These are phyloP conservation scores for Melanostoma mellinum DNA, from an alignment of 2,888 invertebrate genomes.

Conservation along the genomic window DNA sequence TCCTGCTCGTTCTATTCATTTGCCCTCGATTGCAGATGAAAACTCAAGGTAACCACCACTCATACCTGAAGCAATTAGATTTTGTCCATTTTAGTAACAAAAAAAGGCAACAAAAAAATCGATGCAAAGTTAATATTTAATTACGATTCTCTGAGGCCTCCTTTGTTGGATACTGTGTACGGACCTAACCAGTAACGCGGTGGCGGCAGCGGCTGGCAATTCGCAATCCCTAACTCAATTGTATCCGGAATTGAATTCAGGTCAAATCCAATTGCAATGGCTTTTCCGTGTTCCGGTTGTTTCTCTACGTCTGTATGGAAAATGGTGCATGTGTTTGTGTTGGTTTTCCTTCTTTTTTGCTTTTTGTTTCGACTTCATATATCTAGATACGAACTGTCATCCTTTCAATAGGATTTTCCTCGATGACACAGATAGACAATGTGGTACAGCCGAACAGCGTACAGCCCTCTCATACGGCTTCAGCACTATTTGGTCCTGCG, in stretches of 20 bases:
- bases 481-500: slow-evolving; percentile 43
- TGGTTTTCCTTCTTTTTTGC: neutral
- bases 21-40: slow-evolving; percentile 4
- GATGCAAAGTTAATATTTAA: slow-evolving; percentile 68
- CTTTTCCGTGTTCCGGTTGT: slow-evolving; percentile 56
- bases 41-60: slow-evolving; percentile 7
- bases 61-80: slow-evolving; percentile 33
- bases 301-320: slow-evolving; percentile 4
- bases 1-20: too few species aligned
- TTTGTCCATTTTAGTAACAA: slow-evolving; percentile 18
- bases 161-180: slow-evolving; percentile 24
- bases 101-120: slow-evolving; percentile 23
- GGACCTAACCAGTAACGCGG: slow-evolving; percentile 23
- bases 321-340: neutral
- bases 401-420: slow-evolving; percentile 58
- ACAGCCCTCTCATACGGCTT: slow-evolving; percentile 11
- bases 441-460: slow-evolving; percentile 7
- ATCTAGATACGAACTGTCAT: slow-evolving; percentile 43
- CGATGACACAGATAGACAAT: slow-evolving; percentile 47
- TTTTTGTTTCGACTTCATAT: slow-evolving; percentile 2
- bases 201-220: slow-evolving; percentile 10
- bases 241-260: slow-evolving; percentile 56
- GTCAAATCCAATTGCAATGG: slow-evolving; percentile 65
- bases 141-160: slow-evolving; percentile 49
- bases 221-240: slow-evolving; percentile 60